Percentiles rank a stretch among this genome's conserved stretches.
phyloP scores from a whole-genome alignment of 2,888 invertebrate species.

The Cacoxenus indagator region DNA sequence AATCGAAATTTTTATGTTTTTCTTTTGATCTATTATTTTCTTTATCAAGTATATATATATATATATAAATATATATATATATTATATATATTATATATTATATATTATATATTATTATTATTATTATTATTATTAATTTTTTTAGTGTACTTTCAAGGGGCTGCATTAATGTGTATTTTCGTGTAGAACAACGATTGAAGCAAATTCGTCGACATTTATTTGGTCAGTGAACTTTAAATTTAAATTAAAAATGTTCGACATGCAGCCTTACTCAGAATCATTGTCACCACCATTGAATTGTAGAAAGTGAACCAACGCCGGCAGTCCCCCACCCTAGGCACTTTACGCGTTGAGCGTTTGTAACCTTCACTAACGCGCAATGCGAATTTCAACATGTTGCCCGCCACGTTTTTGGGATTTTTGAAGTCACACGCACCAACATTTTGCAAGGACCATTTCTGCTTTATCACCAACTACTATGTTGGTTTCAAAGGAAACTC shows the following conservation, averaged over 20 bases:
- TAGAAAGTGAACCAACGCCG: constrained; percentile 8
- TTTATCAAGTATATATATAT: no score
- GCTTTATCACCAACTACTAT: constrained; percentile 16
- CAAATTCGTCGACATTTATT: not conserved
- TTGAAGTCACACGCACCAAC: constrained; percentile 59
- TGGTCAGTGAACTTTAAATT: not conserved
- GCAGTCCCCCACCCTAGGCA: not conserved
- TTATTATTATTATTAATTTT: no score
- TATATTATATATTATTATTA: no score
- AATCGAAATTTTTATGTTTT: no score
- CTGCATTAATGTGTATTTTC: no score
- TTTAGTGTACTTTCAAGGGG: no score
- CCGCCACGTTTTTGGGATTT: constrained; percentile 67
- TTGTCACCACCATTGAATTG: constrained; percentile 23
- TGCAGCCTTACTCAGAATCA: not conserved
- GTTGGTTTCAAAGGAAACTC: constrained; percentile 44
- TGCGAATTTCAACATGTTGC: constrained; percentile 59
- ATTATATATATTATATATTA: no score
- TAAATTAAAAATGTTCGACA: not conserved
- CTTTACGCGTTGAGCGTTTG: not conserved
- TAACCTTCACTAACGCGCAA: constrained; percentile 12
- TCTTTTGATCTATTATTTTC: no score
- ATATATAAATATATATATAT: no score
- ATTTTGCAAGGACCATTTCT: constrained; percentile 18
- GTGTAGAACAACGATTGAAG: not conserved